Evolutionary conservation across 23 tunicate genomes (phyloP), one percentile per base, ranked within the genome.

Genomic region (Corella eumyota): DNA sequence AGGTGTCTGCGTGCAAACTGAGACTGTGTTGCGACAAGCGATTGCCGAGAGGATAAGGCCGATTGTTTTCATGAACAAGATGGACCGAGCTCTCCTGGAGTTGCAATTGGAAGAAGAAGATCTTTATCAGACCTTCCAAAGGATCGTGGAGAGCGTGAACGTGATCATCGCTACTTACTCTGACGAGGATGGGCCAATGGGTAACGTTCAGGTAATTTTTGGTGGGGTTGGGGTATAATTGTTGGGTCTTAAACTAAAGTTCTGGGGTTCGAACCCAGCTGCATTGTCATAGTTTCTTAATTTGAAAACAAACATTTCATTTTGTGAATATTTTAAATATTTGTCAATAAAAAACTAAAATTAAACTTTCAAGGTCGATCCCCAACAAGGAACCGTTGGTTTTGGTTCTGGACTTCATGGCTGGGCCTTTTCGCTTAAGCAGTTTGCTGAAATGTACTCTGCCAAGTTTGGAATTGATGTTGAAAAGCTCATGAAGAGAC

Each of bases 1-100:
- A 88, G 97, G 97, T 64, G 97, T 90, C 2, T 90, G 97, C 54
- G 97, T 90, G 46, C 97, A 90, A 58, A 90, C 97, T 28, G 97
- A 90, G 45, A 90, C 97, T 33, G 97, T 90, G 30, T 60, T 90
- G 48, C 97, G 97, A 2, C 97, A 90, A 55, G 97, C 97, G 1
- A 90, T 90, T 60, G 77, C 90, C 0, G 97, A 90, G 58, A 64
- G 91, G 21, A 90, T 90, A 65, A 74, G 64, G 91, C 97, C 97
- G 0, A 81, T 90, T 58, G 83, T 90, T 24, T 90, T 90, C 76
- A 90, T 90, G 97, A 90, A 90, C 79, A 90, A 90, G 70, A 90
- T 90, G 97, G 97, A 90, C 77, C 84, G 97, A 19, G 97, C 97
- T 44, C 63, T 90, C 60, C 70, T 90, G 0, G 97, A 90, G 59